Conservation (phyloP, 2,888 invertebrate species). For the Mesoligia furuncula region DNA sequence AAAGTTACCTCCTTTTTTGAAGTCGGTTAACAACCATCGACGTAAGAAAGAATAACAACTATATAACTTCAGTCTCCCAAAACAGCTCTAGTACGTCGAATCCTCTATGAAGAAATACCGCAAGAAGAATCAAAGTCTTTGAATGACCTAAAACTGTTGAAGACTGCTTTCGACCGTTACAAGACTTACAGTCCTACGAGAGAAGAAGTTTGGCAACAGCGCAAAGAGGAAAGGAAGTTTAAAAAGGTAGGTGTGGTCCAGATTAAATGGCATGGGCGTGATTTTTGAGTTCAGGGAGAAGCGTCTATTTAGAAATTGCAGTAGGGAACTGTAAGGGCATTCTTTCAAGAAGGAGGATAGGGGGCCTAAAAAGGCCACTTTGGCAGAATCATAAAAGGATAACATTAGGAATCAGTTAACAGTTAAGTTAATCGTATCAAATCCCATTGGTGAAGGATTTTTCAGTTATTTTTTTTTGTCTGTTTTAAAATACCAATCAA, state of each 20-base stretch:
- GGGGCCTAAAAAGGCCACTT: too few species aligned
- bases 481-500: too few species aligned
- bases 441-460: too few species aligned
- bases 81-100: slow-evolving; percentile 80
- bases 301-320: neutral
- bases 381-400: too few species aligned
- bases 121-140: slow-evolving; percentile 73
- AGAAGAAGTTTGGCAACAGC: slow-evolving; percentile 75
- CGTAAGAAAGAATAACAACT: neutral
- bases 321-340: neutral
- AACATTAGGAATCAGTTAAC: too few species aligned
- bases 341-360: neutral
- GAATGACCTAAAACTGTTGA: slow-evolving; percentile 65
- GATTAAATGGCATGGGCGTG: neutral
- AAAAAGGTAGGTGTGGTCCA: slow-evolving; percentile 67
- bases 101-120: slow-evolving; percentile 81
- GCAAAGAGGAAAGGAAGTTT: slow-evolving; percentile 70
- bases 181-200: slow-evolving; percentile 78
- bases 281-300: neutral
- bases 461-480: too few species aligned
- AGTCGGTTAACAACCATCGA: neutral
- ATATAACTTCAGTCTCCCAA: neutral
- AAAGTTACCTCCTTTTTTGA: neutral
- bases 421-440: too few species aligned
- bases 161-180: slow-evolving; percentile 82